These are phyloP conservation scores for Boulengeromyrus knoepffleri DNA, from an alignment of 2,113 vertebrate species.

Conservation along the genomic window DNA sequence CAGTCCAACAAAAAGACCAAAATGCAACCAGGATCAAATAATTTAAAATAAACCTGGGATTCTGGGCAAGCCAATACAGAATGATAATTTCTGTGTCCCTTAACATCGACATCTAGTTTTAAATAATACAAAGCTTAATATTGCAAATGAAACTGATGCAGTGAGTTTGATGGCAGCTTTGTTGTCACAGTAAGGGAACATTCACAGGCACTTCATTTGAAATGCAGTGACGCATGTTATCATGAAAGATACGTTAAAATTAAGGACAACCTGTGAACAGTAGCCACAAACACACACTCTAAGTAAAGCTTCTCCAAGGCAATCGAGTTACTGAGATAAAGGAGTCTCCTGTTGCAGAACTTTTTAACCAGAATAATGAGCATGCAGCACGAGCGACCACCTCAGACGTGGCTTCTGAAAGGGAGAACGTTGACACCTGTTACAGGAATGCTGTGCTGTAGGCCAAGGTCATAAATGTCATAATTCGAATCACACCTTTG, in stretches of 20 bases:
- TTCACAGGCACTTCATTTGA: neutral
- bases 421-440: neutral
- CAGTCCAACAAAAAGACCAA: neutral
- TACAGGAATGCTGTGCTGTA: conserved; percentile 15
- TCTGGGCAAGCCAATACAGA: neutral
- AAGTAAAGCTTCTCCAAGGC: neutral
- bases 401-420: neutral
- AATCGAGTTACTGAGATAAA: neutral
- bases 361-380: neutral
- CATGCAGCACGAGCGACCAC: neutral
- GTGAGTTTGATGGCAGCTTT: neutral
- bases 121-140: neutral
- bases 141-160: neutral
- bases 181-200: neutral
- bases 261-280: neutral
- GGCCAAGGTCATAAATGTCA: conserved; percentile 37
- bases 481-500: conserved; percentile 49
- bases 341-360: neutral
- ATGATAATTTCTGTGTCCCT: neutral
- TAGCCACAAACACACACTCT: neutral
- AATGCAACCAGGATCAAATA: neutral
- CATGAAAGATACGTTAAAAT: neutral
- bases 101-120: neutral
- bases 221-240: neutral
- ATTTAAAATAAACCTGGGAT: neutral